Evolutionary conservation across 1,140 invertebrate species (phyloP).

Genomic region (Cheumatopsyche charites): DNA sequence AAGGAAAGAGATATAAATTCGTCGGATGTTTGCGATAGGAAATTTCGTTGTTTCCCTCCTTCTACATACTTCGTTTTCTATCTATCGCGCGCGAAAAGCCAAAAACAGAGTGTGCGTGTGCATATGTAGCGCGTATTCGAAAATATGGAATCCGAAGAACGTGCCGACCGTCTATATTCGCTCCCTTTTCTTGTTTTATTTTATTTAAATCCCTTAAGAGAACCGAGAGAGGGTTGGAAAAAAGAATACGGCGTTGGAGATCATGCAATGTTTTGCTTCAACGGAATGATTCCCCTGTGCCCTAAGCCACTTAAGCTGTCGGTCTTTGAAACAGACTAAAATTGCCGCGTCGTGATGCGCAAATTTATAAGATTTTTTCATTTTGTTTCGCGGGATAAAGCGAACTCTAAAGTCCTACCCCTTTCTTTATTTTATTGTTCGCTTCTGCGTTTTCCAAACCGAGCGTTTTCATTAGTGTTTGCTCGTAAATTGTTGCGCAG

Average conservation of each 20-base stretch:
- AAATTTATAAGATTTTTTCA: neutral
- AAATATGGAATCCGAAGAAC: too few relatives aligned
- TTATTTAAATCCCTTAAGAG: conserved; percentile 16
- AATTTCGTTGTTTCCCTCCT: conserved; percentile 6
- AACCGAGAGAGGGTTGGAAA: neutral
- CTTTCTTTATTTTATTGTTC: neutral
- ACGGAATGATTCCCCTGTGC: conserved; percentile 17
- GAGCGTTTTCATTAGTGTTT: too few relatives aligned
- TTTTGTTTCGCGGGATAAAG: too few relatives aligned
- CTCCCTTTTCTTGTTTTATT: conserved; percentile 4
- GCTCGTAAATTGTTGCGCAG: too few relatives aligned
- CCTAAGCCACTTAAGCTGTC: conserved; percentile 23
- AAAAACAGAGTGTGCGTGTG: neutral
- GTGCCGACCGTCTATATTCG: too few relatives aligned
- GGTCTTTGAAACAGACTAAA: conserved; percentile 19
- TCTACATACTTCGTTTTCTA: neutral
- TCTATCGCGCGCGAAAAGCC: conserved; percentile 2
- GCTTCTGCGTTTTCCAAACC: neutral
- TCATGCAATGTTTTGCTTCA: conserved; percentile 21
- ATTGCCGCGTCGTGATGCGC: conserved; percentile 13
- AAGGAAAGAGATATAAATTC: conserved; percentile 10
- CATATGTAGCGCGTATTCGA: too few relatives aligned
- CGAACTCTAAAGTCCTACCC: neutral
- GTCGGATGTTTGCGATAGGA: neutral
- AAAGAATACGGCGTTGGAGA: conserved; percentile 8